Evolutionary conservation across 1,140 invertebrate species (phyloP).

Genomic region (Pogonomyrmex barbatus): DNA sequence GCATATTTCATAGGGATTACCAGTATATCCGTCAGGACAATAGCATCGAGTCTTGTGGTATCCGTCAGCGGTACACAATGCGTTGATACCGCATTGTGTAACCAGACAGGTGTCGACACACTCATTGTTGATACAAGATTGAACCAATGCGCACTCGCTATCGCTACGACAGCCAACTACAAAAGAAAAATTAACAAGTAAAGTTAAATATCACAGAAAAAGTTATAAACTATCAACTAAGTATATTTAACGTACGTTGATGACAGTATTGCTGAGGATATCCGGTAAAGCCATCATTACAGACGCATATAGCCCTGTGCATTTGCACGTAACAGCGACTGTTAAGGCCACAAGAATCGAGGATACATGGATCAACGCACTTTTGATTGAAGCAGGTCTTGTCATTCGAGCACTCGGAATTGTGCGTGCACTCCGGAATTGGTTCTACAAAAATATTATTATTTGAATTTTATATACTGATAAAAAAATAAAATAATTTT

Average conservation of each 20-base stretch:
- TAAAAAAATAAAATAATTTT: too few relatives aligned
- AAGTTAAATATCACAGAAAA: slow-evolving; percentile 9
- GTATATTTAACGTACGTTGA: slow-evolving; percentile 87
- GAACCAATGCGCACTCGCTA: slow-evolving; percentile 92
- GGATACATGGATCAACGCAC: slow-evolving; percentile 92
- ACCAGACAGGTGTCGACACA: slow-evolving; percentile 93
- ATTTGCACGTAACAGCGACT: slow-evolving; percentile 93
- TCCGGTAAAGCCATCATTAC: slow-evolving; percentile 93
- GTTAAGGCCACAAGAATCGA: slow-evolving; percentile 92
- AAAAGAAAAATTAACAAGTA: slow-evolving; percentile 55
- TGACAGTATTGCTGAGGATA: slow-evolving; percentile 93
- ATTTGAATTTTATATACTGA: background rate
- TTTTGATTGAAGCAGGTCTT: slow-evolving; percentile 93
- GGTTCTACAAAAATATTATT: slow-evolving; percentile 82
- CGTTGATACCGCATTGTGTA: slow-evolving; percentile 93
- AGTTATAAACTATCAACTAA: background rate
- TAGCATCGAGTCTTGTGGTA: slow-evolving; percentile 92
- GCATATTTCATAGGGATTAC: slow-evolving; percentile 92
- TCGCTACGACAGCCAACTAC: slow-evolving; percentile 94
- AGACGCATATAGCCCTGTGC: slow-evolving; percentile 94
- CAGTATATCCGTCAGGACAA: slow-evolving; percentile 91
- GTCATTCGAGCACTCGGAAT: slow-evolving; percentile 93
- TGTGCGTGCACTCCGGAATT: slow-evolving; percentile 91
- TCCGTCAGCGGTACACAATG: slow-evolving; percentile 90
- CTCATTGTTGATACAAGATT: slow-evolving; percentile 94